Conservation (phyloP, 2,797 vertebrate species). For the Melanogrammus aeglefinus region DNA sequence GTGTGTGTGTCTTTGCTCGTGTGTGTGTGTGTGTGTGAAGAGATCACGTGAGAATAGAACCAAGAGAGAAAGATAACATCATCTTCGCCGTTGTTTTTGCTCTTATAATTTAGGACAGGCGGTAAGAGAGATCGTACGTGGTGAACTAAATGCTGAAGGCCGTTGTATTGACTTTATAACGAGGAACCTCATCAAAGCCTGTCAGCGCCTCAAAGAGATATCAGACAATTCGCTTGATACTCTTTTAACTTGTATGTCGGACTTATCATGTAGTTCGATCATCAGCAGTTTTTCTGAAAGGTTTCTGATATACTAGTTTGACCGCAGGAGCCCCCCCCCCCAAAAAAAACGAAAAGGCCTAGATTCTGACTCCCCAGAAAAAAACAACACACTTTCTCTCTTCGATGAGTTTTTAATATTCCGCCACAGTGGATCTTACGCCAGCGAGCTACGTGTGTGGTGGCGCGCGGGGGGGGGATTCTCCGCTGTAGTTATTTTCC, state of each 20-base stretch:
- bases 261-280: slow-evolving; percentile 23
- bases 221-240: background rate
- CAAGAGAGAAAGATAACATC: slow-evolving; percentile 9
- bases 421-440: slow-evolving; percentile 35
- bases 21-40: slow-evolving; percentile 14
- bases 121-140: slow-evolving; percentile 47
- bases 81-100: slow-evolving; percentile 51
- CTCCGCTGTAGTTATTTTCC: slow-evolving; percentile 58
- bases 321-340: background rate
- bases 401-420: background rate
- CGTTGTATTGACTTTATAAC: slow-evolving; percentile 46
- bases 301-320: slow-evolving; percentile 35
- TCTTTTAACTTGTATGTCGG: background rate
- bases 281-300: slow-evolving; percentile 29
- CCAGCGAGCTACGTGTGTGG: slow-evolving; percentile 38
- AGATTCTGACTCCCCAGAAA: background rate
- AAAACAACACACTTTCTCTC: background rate
- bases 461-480: slow-evolving; percentile 26
- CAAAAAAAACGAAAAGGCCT: background rate
- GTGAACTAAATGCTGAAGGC: slow-evolving; percentile 51
- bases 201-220: background rate
- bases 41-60: background rate
- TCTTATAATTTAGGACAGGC: slow-evolving; percentile 56
- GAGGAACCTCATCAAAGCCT: background rate
- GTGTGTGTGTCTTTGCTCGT: slow-evolving; percentile 19